Evolutionary conservation across 2,113 vertebrate genomes (phyloP).

Genomic region (Pogona vitticeps): DNA sequence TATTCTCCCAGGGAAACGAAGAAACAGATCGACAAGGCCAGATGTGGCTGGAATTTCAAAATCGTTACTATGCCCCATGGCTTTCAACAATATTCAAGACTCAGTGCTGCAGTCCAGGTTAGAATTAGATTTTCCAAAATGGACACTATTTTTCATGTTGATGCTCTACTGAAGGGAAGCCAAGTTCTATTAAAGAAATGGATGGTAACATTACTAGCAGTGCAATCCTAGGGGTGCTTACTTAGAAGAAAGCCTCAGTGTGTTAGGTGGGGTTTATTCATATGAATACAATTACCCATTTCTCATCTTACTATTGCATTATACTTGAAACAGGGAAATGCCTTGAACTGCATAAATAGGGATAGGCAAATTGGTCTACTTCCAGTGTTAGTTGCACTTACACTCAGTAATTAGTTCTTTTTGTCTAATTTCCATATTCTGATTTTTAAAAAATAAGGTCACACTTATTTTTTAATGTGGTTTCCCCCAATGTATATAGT

Average conservation of each 20-base stretch:
- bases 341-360: background rate
- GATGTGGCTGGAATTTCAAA: constrained; percentile 3
- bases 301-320: background rate
- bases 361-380: background rate
- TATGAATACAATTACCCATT: background rate
- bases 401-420: background rate
- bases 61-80: background rate
- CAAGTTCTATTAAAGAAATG: background rate
- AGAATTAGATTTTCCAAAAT: background rate
- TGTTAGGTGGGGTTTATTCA: background rate
- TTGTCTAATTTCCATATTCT: no score
- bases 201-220: background rate
- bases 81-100: background rate
- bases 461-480: background rate
- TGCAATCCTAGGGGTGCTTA: background rate
- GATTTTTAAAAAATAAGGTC: background rate
- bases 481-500: background rate
- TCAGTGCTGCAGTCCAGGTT: background rate
- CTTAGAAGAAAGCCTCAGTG: background rate
- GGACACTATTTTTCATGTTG: background rate
- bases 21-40: constrained; percentile 4
- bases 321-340: background rate
- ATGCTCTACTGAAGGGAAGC: background rate
- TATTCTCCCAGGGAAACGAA: background rate
- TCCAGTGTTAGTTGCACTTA: background rate